These are phyloP conservation scores for Sphecodes monilicornis DNA, from an alignment of 2,888 invertebrate species.

Conservation along the genomic window DNA sequence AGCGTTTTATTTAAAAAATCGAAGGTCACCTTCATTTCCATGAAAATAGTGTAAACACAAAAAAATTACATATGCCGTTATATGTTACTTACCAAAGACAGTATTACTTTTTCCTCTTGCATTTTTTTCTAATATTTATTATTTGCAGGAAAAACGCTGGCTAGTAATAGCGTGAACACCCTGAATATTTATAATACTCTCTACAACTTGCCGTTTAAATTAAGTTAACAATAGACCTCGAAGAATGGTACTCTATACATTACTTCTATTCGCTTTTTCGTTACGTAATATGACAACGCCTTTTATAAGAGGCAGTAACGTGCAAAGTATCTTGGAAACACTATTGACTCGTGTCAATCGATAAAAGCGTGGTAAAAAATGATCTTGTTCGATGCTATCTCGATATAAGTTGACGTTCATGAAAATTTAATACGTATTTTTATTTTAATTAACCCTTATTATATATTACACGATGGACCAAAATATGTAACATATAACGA, in stretches of 20 bases:
- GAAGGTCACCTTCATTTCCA: too few relatives aligned
- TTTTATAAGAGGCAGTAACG: slow-evolving; percentile 20
- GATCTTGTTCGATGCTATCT: neutral
- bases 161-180: too few relatives aligned
- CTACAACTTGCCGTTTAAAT: neutral
- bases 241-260: neutral
- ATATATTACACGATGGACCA: neutral
- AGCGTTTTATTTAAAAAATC: too few relatives aligned
- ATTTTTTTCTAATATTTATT: too few relatives aligned
- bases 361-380: neutral
- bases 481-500: neutral
- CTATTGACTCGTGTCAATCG: neutral
- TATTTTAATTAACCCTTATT: neutral
- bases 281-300: neutral
- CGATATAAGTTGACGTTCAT: neutral
- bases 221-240: neutral
- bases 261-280: neutral
- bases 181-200: neutral
- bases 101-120: too few relatives aligned
- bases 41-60: too few relatives aligned
- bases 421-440: neutral
- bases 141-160: too few relatives aligned
- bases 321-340: neutral
- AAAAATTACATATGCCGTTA: too few relatives aligned
- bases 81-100: too few relatives aligned